These are phyloP conservation scores for Falco rusticolus DNA, from an alignment of 2,797 vertebrate genomes.

Conservation along the genomic window DNA sequence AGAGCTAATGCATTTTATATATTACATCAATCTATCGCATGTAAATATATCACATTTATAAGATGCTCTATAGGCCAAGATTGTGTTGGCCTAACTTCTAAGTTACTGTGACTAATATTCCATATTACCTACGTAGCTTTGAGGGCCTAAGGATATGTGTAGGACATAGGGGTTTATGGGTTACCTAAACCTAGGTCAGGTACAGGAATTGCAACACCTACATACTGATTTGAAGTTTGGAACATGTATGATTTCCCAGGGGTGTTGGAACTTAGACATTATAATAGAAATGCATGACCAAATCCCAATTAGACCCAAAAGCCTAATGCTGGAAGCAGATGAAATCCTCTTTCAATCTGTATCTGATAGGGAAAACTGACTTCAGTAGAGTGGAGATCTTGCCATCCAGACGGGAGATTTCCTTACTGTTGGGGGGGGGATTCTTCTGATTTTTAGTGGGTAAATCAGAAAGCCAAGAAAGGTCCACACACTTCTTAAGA, in stretches of 20 bases:
- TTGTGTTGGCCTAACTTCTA: neutral
- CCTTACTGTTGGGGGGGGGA: neutral
- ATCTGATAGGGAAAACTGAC: neutral
- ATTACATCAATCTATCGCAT: neutral
- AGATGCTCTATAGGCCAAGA: neutral
- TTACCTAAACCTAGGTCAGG: neutral
- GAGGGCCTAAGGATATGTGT: neutral
- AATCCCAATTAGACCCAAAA: neutral
- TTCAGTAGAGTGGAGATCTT: neutral
- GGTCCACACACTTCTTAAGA: neutral
- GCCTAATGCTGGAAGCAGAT: neutral
- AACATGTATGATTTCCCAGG: neutral
- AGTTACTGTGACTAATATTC: neutral
- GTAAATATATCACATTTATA: constrained; percentile 34
- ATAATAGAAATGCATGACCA: neutral
- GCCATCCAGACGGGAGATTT: neutral
- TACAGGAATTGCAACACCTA: neutral
- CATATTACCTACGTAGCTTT: neutral
- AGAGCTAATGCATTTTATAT: constrained; percentile 14
- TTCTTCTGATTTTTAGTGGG: neutral
- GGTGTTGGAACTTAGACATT: neutral
- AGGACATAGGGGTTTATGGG: neutral
- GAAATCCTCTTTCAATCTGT: neutral
- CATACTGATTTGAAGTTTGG: neutral
- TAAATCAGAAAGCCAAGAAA: neutral